Base-by-base conservation (phyloP, 2,113 vertebrate genomes). In the Heloderma charlesbogerti region DNA sequence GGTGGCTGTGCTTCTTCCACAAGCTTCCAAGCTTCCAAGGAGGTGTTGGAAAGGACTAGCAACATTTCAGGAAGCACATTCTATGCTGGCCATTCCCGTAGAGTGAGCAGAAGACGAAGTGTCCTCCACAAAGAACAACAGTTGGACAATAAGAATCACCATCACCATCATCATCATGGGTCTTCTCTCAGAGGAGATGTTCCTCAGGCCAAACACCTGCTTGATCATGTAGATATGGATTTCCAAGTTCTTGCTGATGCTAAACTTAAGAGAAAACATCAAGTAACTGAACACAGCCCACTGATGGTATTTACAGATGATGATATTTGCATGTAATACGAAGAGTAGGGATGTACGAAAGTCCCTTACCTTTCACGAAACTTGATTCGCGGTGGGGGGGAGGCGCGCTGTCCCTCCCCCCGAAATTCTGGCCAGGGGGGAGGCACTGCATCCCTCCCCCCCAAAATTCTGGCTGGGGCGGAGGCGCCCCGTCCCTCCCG, bases 161-260 rank as follows among this genome's bases (percentile, higher is more conserved):
- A 27, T 75, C 6, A 27, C 20, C 9, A 15, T 20, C 87, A 84
- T 87, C 78, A 71, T 40, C 16, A 31, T 69, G 20, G 25, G 7
- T 90, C 90, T 51, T 97, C 95, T 8, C 93, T 96, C 2, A 93
- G 97, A 54, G 97, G 97, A 0, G 97, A 97, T 34, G 97, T 97
- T 88, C 97, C 97, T 0, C 86, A 96, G 88, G 95, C 91, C 6
- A 89, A 90, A 2, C 89, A 93, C 48, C 94, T 90, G 85, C 92
- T 88, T 88, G 96, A 96, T 92, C 84, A 95, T 18, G 54, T 67
- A 3, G 89, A 87, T 22, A 83, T 67, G 40, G 92, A 95, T 37
- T 91, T 92, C n/a, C 93, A 88, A 83, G 97, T 96, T 88, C 94
- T 95, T 93, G 86, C 83, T 0, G 40, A 67, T 27, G 51, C 85